Conservation (phyloP, 2,888 invertebrate species). For the Tiliacea citrago region DNA sequence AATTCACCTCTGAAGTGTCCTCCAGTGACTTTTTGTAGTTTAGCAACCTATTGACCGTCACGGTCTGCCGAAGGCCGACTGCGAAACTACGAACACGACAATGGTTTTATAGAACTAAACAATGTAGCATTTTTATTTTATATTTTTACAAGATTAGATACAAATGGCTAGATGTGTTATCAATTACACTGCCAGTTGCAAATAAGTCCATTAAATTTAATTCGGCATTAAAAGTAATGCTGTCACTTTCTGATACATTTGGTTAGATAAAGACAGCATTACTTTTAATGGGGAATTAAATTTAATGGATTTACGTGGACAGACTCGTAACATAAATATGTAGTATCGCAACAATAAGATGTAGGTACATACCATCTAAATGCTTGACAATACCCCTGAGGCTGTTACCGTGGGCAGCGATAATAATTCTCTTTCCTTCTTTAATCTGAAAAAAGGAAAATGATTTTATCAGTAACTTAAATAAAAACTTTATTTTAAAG, state of each 20-base stretch:
- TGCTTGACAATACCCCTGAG: slow-evolving; percentile 96
- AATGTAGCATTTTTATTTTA: neutral
- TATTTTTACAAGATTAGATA: neutral
- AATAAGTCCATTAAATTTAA: too few relatives aligned
- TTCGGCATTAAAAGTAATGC: too few relatives aligned
- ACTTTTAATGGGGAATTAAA: too few relatives aligned
- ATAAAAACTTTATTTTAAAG: too few relatives aligned
- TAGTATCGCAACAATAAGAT: neutral
- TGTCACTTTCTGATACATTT: too few relatives aligned
- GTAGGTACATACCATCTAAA: slow-evolving; percentile 92
- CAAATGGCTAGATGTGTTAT: neutral
- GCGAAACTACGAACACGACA: neutral
- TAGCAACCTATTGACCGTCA: neutral
- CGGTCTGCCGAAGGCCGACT: neutral
- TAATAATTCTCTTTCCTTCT: slow-evolving; percentile 94
- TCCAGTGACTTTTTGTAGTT: slow-evolving; percentile 1
- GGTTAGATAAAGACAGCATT: too few relatives aligned
- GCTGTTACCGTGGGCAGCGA: slow-evolving; percentile 97
- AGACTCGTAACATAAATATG: neutral
- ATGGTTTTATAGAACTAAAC: neutral
- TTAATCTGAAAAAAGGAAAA: slow-evolving; percentile 91
- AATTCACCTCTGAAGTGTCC: neutral
- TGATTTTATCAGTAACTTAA: neutral
- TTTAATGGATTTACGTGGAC: too few relatives aligned
- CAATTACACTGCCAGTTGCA: too few relatives aligned